A percentile compares a stretch with the other conserved stretches of the same genome.
These are phyloP conservation scores for Tetranychus piercei DNA, from an alignment of 2,888 invertebrate genomes.

Conservation along the genomic window DNA sequence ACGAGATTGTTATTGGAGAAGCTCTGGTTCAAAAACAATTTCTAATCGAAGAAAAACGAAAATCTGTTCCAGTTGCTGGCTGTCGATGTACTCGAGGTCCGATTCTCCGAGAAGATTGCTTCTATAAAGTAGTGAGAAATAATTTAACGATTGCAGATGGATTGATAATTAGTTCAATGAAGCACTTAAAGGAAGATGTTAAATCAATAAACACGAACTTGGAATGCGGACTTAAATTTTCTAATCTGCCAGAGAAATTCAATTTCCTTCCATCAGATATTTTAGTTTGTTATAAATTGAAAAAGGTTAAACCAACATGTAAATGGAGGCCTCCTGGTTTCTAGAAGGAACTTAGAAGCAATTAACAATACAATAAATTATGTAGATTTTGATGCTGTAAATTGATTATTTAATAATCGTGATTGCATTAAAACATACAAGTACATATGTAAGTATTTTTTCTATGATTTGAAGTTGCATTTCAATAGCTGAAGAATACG, in stretches of 20 bases:
- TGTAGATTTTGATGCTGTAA: too few relatives aligned
- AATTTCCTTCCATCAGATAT: conserved; percentile 54
- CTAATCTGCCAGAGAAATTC: conserved; percentile 33
- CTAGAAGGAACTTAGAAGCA: not conserved
- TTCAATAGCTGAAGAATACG: too few relatives aligned
- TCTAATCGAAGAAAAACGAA: conserved; percentile 52
- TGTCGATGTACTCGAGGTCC: conserved; percentile 61
- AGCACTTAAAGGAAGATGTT: conserved; percentile 73
- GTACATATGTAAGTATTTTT: too few relatives aligned
- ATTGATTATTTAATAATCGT: too few relatives aligned
- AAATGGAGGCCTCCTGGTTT: conserved; percentile 53
- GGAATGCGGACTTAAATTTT: conserved; percentile 71
- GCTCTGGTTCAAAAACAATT: conserved; percentile 70
- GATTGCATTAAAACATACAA: too few relatives aligned
- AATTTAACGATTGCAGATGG: conserved; percentile 51
- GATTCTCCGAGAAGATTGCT: conserved; percentile 42
- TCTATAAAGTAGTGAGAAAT: conserved; percentile 49
- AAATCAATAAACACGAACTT: conserved; percentile 57
- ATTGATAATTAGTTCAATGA: conserved; percentile 44
- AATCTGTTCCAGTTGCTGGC: conserved; percentile 66
- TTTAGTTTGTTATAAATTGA: conserved; percentile 53
- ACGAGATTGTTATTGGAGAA: conserved; percentile 61
- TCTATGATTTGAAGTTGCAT: too few relatives aligned
- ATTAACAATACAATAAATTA: too few relatives aligned
- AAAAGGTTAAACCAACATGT: conserved; percentile 45